Base-by-base conservation (phyloP, 2,888 invertebrate species). In the Atethmia centrago region DNA sequence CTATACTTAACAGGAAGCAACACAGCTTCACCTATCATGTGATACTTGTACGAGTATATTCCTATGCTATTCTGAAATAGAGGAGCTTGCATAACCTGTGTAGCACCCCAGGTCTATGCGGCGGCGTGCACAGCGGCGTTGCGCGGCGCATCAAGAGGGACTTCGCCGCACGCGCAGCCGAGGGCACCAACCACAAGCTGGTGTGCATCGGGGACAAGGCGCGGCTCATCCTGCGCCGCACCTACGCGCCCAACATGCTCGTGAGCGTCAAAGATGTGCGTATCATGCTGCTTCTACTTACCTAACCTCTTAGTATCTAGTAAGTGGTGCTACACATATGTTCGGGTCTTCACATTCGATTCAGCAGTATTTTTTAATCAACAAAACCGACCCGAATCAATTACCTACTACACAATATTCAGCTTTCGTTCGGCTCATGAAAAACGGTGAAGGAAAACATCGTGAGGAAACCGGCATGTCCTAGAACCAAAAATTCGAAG, bases 151-250 rank as follows among this genome's bases (percentile, higher is more conserved):
- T 98, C 75, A 95, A 96, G 61, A 94, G 94, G 1, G 94, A 95
- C 59, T 81, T 97, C 74, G 85, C 89, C 0, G 92, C 90, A 10
- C 90, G 92, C 21, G 77, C 76, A 3, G 91, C 89, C 0, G 88
- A 87, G 0, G 91, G 95, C 7, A 90, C 93, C 1, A 87, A 87
- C 47, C 93, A 96, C 86, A 97, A 97, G 90, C 92, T 98, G 58
- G 95, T 98, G 63, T 97, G 97, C 90, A 94, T 98, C 77, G 98
- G 98, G 0, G 98, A 98, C 93, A 98, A 98, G 92, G 94, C 98
- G 2, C 96, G 97, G 61, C 92, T 94, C 49, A 97, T 97, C 91
- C 94, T 98, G 77, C 93, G 96, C 31, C 92, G 96, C 28, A 47
- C 87, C 16, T 96, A 89, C 84, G 84, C 94, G 0, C 87, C 96